A percentile compares a stretch with the other conserved stretches of the same genome.
Evolutionary conservation across 2,888 invertebrate species (phyloP).

Genomic region (Tetranychus truncatus): DNA sequence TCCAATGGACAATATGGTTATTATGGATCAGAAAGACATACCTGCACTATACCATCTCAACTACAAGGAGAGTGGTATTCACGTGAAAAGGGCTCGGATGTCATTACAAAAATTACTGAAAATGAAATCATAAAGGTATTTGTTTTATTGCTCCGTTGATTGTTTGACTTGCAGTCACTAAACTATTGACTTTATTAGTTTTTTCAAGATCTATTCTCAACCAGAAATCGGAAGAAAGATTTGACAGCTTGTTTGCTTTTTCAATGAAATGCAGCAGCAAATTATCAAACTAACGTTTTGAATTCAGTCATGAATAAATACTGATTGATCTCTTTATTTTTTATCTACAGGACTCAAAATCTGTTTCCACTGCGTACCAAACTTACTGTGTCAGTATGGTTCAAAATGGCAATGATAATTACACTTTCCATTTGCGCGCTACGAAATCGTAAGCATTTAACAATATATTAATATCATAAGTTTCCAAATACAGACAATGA

Average conservation of each 20-base stretch:
- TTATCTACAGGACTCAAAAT: not conserved
- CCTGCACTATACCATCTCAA: constrained; percentile 48
- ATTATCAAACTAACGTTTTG: no score
- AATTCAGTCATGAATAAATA: no score
- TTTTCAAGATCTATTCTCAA: not conserved
- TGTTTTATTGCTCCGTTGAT: no score
- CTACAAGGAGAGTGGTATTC: constrained; percentile 77
- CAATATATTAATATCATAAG: no score
- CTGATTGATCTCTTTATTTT: not conserved
- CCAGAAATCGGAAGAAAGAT: not conserved
- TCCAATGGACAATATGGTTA: not conserved
- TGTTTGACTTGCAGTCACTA: not conserved
- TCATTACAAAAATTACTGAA: not conserved
- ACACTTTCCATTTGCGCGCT: not conserved
- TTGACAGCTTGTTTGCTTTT: no score
- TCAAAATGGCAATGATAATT: not conserved
- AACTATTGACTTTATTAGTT: not conserved
- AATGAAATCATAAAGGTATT: not conserved
- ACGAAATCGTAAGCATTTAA: not conserved
- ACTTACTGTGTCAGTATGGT: not conserved
- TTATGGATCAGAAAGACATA: not conserved
- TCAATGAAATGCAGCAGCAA: no score
- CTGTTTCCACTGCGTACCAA: not conserved
- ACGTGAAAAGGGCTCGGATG: constrained; percentile 46
- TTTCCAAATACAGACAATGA: not conserved